Conservation (phyloP, 2,797 vertebrate genomes). For the Corythornis leucogaster region DNA sequence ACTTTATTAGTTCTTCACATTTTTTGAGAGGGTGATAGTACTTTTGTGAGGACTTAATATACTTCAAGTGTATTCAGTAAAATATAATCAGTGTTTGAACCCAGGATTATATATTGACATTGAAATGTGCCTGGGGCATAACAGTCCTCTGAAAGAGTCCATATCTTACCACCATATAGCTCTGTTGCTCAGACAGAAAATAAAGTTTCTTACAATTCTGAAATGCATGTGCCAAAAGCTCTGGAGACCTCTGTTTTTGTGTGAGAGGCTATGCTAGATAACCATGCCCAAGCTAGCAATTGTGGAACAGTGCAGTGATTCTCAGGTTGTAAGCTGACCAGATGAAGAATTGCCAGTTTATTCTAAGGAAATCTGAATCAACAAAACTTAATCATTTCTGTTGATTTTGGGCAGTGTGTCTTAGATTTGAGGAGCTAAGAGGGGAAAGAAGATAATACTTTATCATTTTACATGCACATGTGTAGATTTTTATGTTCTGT, state of each 20-base stretch:
- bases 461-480: slow-evolving; percentile 87
- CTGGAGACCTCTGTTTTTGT: slow-evolving; percentile 76
- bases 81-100: not conserved
- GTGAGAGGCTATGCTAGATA: slow-evolving; percentile 42
- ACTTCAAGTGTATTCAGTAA: not conserved
- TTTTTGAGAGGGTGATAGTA: not conserved
- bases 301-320: slow-evolving; percentile 52
- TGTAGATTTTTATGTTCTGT: slow-evolving; percentile 92
- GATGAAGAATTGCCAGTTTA: slow-evolving; percentile 81
- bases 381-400: slow-evolving; percentile 86
- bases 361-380: slow-evolving; percentile 81
- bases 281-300: slow-evolving; percentile 19
- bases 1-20: not conserved
- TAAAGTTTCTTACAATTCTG: slow-evolving; percentile 80
- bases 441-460: slow-evolving; percentile 83
- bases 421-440: slow-evolving; percentile 71
- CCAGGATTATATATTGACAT: not conserved
- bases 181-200: slow-evolving; percentile 80
- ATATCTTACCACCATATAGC: not conserved
- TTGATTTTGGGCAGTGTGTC: slow-evolving; percentile 81
- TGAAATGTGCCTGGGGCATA: not conserved
- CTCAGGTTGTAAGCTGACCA: slow-evolving; percentile 53
- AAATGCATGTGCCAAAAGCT: slow-evolving; percentile 38
- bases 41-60: not conserved
- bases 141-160: not conserved